Evolutionary conservation across 2,113 vertebrate genomes (phyloP).

Genomic region (Acinonyx jubatus): DNA sequence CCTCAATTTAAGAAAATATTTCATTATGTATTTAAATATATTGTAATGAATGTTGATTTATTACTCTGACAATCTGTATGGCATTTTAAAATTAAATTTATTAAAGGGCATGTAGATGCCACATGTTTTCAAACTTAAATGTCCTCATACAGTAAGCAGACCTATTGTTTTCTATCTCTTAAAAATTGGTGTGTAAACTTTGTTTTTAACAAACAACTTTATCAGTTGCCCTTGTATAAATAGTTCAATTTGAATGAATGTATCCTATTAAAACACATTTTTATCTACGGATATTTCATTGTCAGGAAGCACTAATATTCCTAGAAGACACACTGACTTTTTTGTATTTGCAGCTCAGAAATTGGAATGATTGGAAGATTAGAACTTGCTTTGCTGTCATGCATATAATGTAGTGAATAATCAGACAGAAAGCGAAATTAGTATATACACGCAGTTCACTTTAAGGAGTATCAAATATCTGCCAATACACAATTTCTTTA

Average conservation of each 20-base stretch:
- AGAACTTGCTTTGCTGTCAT: not conserved
- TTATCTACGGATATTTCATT: not conserved
- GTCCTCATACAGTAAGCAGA: constrained; percentile 47
- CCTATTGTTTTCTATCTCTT: not conserved
- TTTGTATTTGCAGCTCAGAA: constrained; percentile 11
- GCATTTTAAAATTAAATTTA: constrained; percentile 77
- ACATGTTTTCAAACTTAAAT: constrained; percentile 57
- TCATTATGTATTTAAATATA: constrained; percentile 74
- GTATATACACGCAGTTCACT: not conserved
- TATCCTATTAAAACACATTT: not conserved
- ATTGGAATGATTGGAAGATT: not conserved
- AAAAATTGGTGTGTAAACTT: constrained; percentile 20
- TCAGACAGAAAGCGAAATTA: constrained; percentile 2
- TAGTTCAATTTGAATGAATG: not conserved
- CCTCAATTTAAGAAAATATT: constrained; percentile 55
- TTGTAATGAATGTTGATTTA: constrained; percentile 72
- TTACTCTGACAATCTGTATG: constrained; percentile 67
- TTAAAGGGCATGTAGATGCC: constrained; percentile 59
- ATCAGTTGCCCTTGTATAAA: not conserved
- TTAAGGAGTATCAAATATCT: not conserved
- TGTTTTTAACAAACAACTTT: not conserved
- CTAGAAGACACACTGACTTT: not conserved
- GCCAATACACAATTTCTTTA: not conserved
- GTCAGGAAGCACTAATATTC: not conserved
- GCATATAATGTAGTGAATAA: not conserved